phyloP scores from a whole-genome alignment of 2,888 invertebrate genomes.

The Sylvicola fuscatus region DNA sequence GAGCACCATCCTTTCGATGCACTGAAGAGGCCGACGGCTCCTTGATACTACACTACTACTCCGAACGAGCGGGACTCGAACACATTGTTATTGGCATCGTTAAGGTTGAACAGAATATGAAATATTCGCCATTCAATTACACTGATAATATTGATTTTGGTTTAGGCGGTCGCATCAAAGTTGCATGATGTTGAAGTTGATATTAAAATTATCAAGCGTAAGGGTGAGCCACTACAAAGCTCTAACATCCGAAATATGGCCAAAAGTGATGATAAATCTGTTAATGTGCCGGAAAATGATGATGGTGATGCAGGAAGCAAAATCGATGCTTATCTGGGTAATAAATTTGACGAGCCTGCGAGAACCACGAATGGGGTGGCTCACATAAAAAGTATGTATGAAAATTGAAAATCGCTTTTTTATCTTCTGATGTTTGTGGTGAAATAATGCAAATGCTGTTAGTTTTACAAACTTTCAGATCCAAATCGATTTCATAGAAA shows the following conservation, averaged over 20 bases:
- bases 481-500: no score
- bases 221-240: conserved; percentile 46
- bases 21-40: conserved; percentile 82
- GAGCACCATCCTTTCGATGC: conserved; percentile 89
- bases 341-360: no score
- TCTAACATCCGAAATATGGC: no score
- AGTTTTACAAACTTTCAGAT: no score
- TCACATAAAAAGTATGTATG: no score
- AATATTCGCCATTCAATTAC: no score
- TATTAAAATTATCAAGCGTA: conserved; percentile 72
- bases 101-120: no score
- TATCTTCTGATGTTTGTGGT: no score
- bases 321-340: no score
- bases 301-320: background rate
- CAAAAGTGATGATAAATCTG: conserved; percentile 11
- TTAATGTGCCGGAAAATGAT: background rate
- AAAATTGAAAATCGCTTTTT: no score
- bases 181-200: conserved; percentile 85
- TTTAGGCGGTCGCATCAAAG: conserved; percentile 77
- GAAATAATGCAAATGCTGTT: no score
- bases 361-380: no score
- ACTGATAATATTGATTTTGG: conserved; percentile 1
- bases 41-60: conserved; percentile 85
- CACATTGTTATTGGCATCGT: conserved; percentile 95
- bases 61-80: conserved; percentile 81